Evolutionary conservation across 2,888 invertebrate species (phyloP).

Genomic region (Tryphoninae sp.): DNA sequence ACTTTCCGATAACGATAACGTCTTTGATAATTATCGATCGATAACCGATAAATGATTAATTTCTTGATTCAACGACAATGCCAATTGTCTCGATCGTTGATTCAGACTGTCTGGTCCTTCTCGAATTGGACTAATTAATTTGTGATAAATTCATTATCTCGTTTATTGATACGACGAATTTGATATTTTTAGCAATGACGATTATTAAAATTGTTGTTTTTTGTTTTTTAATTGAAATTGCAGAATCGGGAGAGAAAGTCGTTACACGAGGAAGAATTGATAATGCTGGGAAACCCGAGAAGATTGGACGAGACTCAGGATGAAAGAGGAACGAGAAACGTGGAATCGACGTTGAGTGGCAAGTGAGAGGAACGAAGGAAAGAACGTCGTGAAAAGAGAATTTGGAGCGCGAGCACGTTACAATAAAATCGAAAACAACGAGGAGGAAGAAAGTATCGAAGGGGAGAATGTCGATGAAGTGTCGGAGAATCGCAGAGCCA

Average conservation of each 20-base stretch:
- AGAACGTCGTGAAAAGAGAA: not conserved
- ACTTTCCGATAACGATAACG: too few relatives aligned
- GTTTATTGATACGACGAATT: too few relatives aligned
- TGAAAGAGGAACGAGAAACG: constrained; percentile 34
- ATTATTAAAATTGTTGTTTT: not conserved
- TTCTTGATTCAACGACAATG: too few relatives aligned
- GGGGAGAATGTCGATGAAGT: constrained; percentile 47
- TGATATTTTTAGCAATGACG: not conserved
- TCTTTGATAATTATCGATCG: too few relatives aligned
- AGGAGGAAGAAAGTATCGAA: not conserved
- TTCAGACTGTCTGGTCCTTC: too few relatives aligned
- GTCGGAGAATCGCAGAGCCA: constrained; percentile 30
- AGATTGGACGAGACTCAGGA: constrained; percentile 15
- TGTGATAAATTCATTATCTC: too few relatives aligned
- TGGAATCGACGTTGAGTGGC: constrained; percentile 17
- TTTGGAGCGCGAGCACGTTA: not conserved
- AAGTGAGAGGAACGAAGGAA: constrained; percentile 10
- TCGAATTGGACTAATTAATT: too few relatives aligned
- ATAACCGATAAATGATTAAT: too few relatives aligned
- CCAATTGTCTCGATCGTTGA: too few relatives aligned
- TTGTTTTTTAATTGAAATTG: not conserved
- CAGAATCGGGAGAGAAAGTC: constrained; percentile 16
- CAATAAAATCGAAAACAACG: constrained; percentile 1
- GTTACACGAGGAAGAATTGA: constrained; percentile 21
- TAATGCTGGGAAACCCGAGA: constrained; percentile 36